A percentile compares a stretch with the other conserved stretches of the same genome.
Conservation (phyloP, 2,113 vertebrate species). For the Trachemys scripta region DNA sequence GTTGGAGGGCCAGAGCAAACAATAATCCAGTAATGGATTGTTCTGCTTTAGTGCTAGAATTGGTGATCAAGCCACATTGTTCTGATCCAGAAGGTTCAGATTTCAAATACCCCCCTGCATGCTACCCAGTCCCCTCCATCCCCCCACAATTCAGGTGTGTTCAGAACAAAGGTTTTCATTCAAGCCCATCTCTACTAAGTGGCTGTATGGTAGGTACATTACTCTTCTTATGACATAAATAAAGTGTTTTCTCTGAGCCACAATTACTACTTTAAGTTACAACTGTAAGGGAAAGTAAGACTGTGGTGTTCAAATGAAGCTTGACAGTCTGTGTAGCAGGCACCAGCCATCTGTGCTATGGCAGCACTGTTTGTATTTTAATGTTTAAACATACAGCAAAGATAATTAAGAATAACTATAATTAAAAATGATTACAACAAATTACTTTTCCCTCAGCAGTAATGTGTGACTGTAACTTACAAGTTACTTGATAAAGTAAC, state of each 20-base stretch:
- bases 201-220: not conserved
- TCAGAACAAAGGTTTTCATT: not conserved
- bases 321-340: constrained; percentile 78
- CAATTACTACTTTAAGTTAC: constrained; percentile 70
- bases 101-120: not conserved
- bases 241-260: constrained; percentile 45
- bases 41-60: not conserved
- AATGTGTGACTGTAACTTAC: constrained; percentile 79
- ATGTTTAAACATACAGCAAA: constrained; percentile 86
- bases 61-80: not conserved
- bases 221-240: constrained; percentile 48
- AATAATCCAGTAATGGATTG: not conserved
- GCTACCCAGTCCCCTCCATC: not conserved
- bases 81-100: not conserved
- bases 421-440: constrained; percentile 89
- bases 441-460: constrained; percentile 84
- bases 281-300: constrained; percentile 73
- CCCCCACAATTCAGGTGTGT: not conserved
- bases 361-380: constrained; percentile 83
- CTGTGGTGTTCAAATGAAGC: constrained; percentile 73
- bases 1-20: not conserved
- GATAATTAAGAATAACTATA: constrained; percentile 90
- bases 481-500: constrained; percentile 77
- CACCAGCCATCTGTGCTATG: constrained; percentile 83
- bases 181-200: not conserved